These are phyloP conservation scores for Geotria australis DNA, from an alignment of 2,797 vertebrate genomes.

Conservation along the genomic window DNA sequence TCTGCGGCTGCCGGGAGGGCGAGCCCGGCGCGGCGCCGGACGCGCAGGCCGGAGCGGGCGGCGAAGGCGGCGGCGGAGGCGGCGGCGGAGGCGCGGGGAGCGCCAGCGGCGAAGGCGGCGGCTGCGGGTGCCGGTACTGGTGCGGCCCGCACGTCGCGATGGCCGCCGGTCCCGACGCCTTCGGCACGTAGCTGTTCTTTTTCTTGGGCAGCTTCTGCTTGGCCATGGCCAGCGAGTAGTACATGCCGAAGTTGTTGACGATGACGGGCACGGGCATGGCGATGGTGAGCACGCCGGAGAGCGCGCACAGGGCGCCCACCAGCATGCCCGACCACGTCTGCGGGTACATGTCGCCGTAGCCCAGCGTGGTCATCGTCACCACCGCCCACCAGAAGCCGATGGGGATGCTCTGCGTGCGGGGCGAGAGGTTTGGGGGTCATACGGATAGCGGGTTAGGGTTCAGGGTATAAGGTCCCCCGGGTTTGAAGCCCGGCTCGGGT, in stretches of 20 bases:
- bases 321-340: conserved; percentile 22
- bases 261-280: conserved; percentile 28
- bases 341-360: conserved; percentile 23
- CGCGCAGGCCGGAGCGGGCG: no score
- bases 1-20: no score
- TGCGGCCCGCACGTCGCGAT: no score
- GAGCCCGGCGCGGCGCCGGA: no score
- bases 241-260: conserved; percentile 22
- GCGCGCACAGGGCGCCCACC: conserved; percentile 17
- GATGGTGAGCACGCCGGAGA: conserved; percentile 21
- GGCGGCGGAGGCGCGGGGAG: no score
- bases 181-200: conserved; percentile 20
- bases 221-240: conserved; percentile 21
- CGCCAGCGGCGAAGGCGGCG: no score
- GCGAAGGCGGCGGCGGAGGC: no score
- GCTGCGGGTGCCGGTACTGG: no score
- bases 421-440: conserved; percentile 9
- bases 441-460: no score
- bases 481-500: no score
- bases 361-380: conserved; percentile 23
- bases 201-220: conserved; percentile 26
- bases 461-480: no score
- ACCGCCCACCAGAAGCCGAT: conserved; percentile 24
- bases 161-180: no score
- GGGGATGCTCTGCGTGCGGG: conserved; percentile 20